These are phyloP conservation scores for Phaedon cochleariae DNA, from an alignment of 2,888 invertebrate species.

Conservation along the genomic window DNA sequence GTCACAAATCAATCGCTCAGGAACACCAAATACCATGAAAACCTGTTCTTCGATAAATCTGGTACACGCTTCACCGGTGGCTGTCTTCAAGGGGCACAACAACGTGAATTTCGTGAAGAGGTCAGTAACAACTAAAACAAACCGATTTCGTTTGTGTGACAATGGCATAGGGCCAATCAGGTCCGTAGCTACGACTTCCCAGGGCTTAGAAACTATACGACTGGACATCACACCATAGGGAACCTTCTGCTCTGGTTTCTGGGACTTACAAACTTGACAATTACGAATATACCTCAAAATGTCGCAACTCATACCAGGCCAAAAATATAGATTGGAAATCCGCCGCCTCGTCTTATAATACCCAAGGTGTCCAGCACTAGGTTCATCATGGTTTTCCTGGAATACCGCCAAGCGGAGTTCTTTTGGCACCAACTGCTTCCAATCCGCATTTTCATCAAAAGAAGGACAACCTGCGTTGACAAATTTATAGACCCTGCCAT, in stretches of 20 bases:
- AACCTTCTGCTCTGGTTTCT: conserved; percentile 23
- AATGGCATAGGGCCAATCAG: conserved; percentile 25
- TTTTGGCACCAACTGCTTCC: too few species aligned
- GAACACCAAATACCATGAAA: conserved; percentile 41
- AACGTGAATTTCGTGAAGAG: too few species aligned
- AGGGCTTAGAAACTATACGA: conserved; percentile 11
- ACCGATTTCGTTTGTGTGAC: conserved; percentile 1
- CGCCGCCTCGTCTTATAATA: too few species aligned
- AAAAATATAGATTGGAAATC: too few species aligned
- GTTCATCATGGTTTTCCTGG: too few species aligned
- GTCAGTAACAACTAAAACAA: neutral
- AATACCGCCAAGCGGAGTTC: too few species aligned
- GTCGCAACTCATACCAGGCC: too few species aligned
- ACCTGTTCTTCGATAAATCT: conserved; percentile 27
- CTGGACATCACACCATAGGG: neutral
- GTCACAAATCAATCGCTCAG: conserved; percentile 37
- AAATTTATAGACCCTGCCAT: too few species aligned
- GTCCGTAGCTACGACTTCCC: conserved; percentile 21
- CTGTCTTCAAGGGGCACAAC: neutral
- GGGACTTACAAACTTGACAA: conserved; percentile 24
- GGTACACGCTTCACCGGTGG: conserved; percentile 15
- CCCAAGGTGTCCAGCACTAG: too few species aligned
- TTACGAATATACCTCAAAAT: conserved; percentile 14
- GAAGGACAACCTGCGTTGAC: too few species aligned
- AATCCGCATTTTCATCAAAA: too few species aligned